Conservation (phyloP, 2,797 vertebrate genomes). For the Phrynocephalus guinanensis region DNA sequence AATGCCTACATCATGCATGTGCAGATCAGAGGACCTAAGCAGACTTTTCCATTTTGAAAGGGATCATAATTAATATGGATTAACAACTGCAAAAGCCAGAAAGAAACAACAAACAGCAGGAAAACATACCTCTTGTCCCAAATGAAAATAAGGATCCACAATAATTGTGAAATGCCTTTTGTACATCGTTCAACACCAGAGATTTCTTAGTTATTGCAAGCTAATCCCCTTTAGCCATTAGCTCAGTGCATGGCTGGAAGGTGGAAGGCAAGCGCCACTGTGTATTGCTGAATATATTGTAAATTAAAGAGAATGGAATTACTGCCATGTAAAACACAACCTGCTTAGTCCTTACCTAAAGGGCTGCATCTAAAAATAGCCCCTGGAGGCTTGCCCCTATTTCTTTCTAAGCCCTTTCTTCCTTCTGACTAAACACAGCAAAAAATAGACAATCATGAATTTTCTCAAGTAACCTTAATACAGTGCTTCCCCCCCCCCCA, state of each 20-base stretch:
- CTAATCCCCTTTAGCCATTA: conserved; percentile 15
- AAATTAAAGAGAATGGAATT: conserved; percentile 10
- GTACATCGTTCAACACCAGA: conserved; percentile 7
- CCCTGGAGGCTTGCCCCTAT: not conserved
- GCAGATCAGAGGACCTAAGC: not conserved
- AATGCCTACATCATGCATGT: not conserved
- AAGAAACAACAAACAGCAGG: conserved; percentile 28
- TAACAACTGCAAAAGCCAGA: conserved; percentile 11
- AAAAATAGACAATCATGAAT: conserved; percentile 22
- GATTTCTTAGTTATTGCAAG: conserved; percentile 6
- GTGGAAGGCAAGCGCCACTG: not conserved
- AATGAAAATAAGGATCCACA: conserved; percentile 33
- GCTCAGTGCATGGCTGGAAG: not conserved
- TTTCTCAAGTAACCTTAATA: conserved; percentile 41
- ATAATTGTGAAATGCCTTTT: conserved; percentile 2
- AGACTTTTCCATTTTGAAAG: conserved; percentile 4
- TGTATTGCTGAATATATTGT: conserved; percentile 7
- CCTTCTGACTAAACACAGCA: not conserved
- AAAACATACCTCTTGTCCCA: conserved; percentile 27
- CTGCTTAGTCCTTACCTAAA: conserved; percentile 2
- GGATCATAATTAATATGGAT: conserved; percentile 36
- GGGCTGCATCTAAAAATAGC: not conserved
- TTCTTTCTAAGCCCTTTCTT: fast-evolving
- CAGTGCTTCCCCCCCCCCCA: not conserved
- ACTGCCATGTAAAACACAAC: conserved; percentile 31